Base-by-base conservation (phyloP, 2,888 invertebrate genomes). In the Agrotis puta region DNA sequence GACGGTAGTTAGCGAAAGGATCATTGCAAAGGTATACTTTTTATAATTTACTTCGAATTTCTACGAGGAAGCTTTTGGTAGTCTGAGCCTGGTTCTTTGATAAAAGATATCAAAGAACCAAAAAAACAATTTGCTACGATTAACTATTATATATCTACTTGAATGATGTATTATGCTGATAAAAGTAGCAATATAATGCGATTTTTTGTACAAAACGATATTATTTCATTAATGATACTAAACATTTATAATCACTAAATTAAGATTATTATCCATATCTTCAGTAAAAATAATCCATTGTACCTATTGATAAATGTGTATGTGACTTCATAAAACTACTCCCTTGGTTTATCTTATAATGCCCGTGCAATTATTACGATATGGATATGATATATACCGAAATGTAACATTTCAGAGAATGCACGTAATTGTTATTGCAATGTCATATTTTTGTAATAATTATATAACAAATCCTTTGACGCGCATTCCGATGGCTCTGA, bases 251-350 rank as follows among this genome's bases (percentile, higher is more conserved):
- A 43, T 33, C 62, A 72, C 16, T 53, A 45, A 71, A 57, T 33
- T 14, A 24, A 53, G 4, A 65, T 68, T 9, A 27, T 14, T n/a
- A 45, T 39, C 39, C 39, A 39, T 64, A 59, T 39, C 62, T 58
- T 16, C 2, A 3, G 3, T 59, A 43, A 50, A 33, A 14, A 4
- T 74, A 74, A 79, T 68, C 69, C 51, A 14, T 64, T 64, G 54
- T 63, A n/a, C n/a, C n/a, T n/a, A 67, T 61, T 45, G 77, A 77
- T 81, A 76, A 75, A 22, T 50, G 64, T 22, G 81, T 76, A 80
- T 76, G 81, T 81, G 81, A 80, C 81, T 39, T 77, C 43, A 69
- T 80, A 75, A 77, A 77, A 64, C 22, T 80, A 75, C 50, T 48
- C 20, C 7, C 22, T 59, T 48, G 4, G 18, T 16, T n/a, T 13